These are phyloP conservation scores for Alces alces DNA, from an alignment of 2,113 vertebrate genomes.

Conservation along the genomic window DNA sequence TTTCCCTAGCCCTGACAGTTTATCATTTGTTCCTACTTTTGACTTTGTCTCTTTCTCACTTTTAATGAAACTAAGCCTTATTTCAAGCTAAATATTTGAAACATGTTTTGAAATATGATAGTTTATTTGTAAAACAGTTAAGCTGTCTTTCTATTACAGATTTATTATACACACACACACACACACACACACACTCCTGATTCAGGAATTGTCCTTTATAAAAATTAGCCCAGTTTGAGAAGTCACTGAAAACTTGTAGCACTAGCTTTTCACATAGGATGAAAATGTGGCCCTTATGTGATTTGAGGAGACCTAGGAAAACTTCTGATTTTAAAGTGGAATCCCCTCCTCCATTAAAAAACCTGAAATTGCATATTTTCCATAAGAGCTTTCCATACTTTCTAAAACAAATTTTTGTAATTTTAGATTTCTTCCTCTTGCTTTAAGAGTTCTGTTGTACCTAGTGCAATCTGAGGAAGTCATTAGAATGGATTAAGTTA, in stretches of 20 bases:
- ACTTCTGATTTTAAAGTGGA: neutral
- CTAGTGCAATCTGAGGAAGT: neutral
- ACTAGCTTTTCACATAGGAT: neutral
- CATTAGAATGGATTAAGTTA: neutral
- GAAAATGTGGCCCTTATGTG: neutral
- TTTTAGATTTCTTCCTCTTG: neutral
- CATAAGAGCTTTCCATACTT: neutral
- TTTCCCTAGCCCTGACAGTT: neutral
- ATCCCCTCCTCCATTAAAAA: neutral
- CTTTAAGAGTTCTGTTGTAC: neutral
- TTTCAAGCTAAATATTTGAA: conserved; percentile 6
- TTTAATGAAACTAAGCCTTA: neutral
- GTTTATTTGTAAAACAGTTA: neutral
- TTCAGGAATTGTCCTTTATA: neutral
- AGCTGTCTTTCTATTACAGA: neutral
- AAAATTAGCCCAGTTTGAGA: neutral
- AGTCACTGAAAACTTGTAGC: neutral
- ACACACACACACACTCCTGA: neutral
- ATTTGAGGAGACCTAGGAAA: neutral
- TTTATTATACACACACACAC: neutral
- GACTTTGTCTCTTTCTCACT: neutral
- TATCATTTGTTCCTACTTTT: neutral
- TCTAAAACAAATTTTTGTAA: neutral
- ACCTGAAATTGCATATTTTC: neutral
- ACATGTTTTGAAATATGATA: neutral